A percentile compares a stretch with the other conserved stretches of the same genome.
Conservation (phyloP, 1,140 invertebrate genomes). For the Leptinotarsa lineolata region DNA sequence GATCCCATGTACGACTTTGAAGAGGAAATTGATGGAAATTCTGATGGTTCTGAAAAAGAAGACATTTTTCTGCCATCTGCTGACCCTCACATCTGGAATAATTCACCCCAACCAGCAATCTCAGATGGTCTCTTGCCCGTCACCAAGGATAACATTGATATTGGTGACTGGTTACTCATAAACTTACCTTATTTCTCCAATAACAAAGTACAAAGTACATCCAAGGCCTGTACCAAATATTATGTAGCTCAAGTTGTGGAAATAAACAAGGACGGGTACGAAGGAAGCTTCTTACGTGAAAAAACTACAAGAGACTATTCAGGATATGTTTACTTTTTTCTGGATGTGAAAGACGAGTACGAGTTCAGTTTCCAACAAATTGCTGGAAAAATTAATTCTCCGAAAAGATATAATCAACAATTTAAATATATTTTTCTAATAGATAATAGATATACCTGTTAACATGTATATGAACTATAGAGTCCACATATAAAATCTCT, state of each 20-base stretch:
- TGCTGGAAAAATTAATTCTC: background rate
- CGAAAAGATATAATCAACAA: background rate
- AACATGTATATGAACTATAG: background rate
- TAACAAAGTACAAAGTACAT: background rate
- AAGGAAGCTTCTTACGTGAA: background rate
- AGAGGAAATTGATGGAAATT: background rate
- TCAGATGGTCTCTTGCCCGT: background rate
- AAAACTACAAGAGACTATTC: no score
- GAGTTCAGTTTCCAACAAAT: background rate
- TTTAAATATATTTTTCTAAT: background rate
- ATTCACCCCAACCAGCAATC: background rate
- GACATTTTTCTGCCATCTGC: no score
- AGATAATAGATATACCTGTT: background rate
- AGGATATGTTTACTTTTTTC: no score
- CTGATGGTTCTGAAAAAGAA: background rate
- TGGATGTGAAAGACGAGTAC: background rate
- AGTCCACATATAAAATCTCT: background rate
- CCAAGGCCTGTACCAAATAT: background rate
- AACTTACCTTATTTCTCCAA: background rate
- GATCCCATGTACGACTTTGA: background rate
- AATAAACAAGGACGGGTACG: background rate
- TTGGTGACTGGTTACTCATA: background rate
- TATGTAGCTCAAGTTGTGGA: background rate
- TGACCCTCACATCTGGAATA: background rate
- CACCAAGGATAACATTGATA: background rate